Evolutionary conservation across 2,797 vertebrate genomes (phyloP).

Genomic region (Alcedo atthis): DNA sequence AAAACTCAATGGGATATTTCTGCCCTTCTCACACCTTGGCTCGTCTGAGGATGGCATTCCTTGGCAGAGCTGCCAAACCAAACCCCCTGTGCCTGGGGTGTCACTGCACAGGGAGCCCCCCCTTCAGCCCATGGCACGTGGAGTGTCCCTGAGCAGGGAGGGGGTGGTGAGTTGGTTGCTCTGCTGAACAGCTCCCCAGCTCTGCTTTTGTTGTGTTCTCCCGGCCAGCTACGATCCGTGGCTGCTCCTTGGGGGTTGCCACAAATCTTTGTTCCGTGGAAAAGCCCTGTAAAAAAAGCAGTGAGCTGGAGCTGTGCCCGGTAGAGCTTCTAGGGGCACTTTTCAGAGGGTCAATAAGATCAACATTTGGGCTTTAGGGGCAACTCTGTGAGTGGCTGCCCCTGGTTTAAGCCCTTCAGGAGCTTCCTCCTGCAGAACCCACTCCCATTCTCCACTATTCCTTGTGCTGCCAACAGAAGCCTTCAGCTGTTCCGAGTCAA

Average conservation of each 20-base stretch:
- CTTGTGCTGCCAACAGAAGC: neutral
- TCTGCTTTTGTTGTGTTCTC: neutral
- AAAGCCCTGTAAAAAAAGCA: neutral
- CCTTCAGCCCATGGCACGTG: accelerated
- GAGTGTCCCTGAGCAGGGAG: neutral
- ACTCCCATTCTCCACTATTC: neutral
- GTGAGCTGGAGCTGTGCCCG: neutral
- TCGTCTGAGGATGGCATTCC: neutral
- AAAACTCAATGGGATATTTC: neutral
- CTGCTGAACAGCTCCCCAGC: neutral
- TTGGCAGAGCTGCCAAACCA: neutral
- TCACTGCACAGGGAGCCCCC: accelerated
- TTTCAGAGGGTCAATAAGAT: neutral
- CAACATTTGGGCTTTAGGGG: neutral
- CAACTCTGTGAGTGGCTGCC: neutral
- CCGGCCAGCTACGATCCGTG: neutral
- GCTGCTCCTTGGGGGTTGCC: neutral
- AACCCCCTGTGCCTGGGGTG: accelerated
- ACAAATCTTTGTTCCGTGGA: neutral
- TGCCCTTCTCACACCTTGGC: neutral
- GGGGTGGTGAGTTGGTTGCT: neutral
- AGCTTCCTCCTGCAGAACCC: neutral
- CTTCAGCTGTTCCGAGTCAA: neutral
- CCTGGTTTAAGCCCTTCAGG: neutral
- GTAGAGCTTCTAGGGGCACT: neutral